Evolutionary conservation across 1,140 invertebrate species (phyloP), one percentile per base, ranked within the genome.

Genomic region (Conus ventricosus): DNA sequence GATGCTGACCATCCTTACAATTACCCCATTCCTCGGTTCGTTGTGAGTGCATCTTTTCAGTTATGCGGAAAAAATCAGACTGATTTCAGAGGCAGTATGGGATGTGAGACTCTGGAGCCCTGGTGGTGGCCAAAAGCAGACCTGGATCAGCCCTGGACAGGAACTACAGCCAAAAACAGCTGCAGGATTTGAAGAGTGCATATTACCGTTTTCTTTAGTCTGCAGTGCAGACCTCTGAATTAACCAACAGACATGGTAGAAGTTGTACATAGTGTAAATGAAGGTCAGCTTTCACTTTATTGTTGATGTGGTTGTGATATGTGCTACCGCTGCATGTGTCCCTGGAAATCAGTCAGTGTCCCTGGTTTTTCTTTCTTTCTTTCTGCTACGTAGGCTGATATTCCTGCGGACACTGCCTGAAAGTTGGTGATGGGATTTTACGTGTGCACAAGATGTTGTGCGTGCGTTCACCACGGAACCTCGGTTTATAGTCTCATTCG

Each of bases 131-230:
- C 51, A 84, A 54, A 25, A 23, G 53, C 82, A 84, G 82, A 60
- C 53, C 53, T 6, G 82, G 82, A 4, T 8, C 11, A n/a, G 23
- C 54, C n/a, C 17, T 60, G 27, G 51, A 54, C 11, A 84, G 82
- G 54, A 15, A 23, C n/a, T 60, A 54, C 82, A 55, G 17, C 11
- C 10, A 54, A 5, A 60, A n/a, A 5, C 13, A 84, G 13, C 55
- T 84, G 8, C 11, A 84, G 11, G 82, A 84, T 57, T 53, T 84
- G 82, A 84, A 84, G 82, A 84, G 82, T 81, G 78, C 78, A 17
- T 78, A 39, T 25, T 39, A 51, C n/a, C 6, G 27, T 4, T 39
- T 7, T 27, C 25, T 78, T 27, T 7, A 78, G n/a, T 17, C 67
- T 7, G n/a, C 27, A 57, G 55, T 25, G 20, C 13, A 71, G 67